A percentile compares a stretch with the other conserved stretches of the same genome.
Conservation (phyloP, 2,113 vertebrate genomes). For the Rhinolophus sinicus region DNA sequence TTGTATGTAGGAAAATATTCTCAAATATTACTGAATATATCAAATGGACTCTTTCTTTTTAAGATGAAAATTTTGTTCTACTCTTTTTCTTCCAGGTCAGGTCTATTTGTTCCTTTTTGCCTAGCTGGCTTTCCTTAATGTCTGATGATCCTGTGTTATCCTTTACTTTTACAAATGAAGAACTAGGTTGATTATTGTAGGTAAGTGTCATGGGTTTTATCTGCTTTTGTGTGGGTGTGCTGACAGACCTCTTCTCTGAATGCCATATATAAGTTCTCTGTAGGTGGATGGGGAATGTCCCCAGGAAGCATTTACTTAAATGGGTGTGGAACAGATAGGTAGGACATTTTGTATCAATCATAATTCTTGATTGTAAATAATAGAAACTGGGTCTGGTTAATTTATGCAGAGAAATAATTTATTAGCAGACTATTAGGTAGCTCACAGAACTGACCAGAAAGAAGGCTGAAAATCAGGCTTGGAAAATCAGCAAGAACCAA, state of each 20-base stretch:
- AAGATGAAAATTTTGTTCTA: slow-evolving; percentile 9
- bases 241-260: neutral
- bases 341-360: neutral
- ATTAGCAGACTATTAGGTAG: neutral
- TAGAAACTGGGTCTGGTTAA: slow-evolving; percentile 29
- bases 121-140: neutral
- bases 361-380: slow-evolving; percentile 17
- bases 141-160: neutral
- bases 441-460: slow-evolving; percentile 5
- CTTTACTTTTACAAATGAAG: slow-evolving; percentile 28
- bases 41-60: neutral
- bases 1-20: neutral
- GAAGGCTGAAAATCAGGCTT: neutral
- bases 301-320: slow-evolving; percentile 7
- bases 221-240: neutral
- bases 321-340: neutral
- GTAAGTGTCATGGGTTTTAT: neutral
- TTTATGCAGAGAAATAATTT: slow-evolving; percentile 3
- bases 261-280: neutral
- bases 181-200: neutral
- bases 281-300: neutral
- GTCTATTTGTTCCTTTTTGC: neutral
- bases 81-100: neutral
- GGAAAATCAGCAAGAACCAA: slow-evolving; percentile 22
- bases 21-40: neutral